Evolutionary conservation across 2,797 vertebrate species (phyloP), one percentile per base, ranked within the genome.

Genomic region (Urophycis tenuis): DNA sequence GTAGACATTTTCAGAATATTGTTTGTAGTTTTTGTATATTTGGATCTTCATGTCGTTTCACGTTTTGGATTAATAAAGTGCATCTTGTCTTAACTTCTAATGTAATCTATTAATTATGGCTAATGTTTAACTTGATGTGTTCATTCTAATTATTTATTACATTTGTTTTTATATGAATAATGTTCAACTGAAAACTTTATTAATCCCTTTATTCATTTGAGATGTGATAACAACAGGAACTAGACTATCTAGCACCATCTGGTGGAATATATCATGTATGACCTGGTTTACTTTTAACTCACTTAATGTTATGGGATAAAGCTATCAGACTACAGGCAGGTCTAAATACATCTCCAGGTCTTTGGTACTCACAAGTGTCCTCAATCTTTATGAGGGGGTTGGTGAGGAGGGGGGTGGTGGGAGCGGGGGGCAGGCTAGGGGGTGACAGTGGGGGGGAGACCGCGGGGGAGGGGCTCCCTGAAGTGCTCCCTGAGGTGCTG

Each of bases 361-460:
- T 39, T 45, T 69, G 31, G 86, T 94, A 94, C 93, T 94, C 93
- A 94, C 93, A 85, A 81, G 90, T 91, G 87, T 93, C 92, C 91
- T 94, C 90, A 84, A 92, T 88, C 90, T 91, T 92, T 91, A 93
- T 91, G 87, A 90, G 91, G 77, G 93, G 94, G 91, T 93, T 94
- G 90, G 92, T 95, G 93, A 87, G 86, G 86, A 82, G 88, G 83
- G 92, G 91, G 77, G 80, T 83, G 88, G 91, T 83, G 1, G 93
- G 89, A 84, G 92, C 91, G 94, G 87, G 94, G 91, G 85, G 6
- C 93, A 87, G 88, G 91, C 84, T 91, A 92, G 91, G 93, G 92
- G 86, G 90, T 89, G 0, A 92, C 87, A 81, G 87, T 29, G 91
- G 92, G 91, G 93, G 92, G 86, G 90, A 89, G 0, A 92, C 87